phyloP scores from a whole-genome alignment of 2,888 invertebrate species.

The Zootermopsis nevadensis region DNA sequence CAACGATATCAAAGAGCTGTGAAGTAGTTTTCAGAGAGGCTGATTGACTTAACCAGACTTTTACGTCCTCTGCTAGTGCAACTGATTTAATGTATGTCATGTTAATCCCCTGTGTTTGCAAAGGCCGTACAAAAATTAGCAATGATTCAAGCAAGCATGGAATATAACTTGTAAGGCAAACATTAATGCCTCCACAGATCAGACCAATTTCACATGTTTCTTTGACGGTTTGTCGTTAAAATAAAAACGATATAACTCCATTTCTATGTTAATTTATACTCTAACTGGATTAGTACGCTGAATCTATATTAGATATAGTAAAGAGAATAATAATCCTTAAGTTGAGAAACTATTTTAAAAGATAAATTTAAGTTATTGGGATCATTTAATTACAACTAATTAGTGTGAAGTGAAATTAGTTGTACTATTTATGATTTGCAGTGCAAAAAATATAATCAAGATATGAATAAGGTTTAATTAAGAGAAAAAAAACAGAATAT shows the following conservation, averaged over 20 bases:
- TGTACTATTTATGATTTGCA: background rate
- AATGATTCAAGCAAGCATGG: background rate
- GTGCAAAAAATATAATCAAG: too few relatives aligned
- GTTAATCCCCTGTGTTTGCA: background rate
- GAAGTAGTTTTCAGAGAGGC: background rate
- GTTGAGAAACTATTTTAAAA: background rate
- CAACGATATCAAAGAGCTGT: background rate
- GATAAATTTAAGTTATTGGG: background rate
- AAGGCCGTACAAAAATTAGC: background rate
- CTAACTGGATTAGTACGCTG: background rate
- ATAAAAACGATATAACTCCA: background rate
- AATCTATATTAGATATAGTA: background rate
- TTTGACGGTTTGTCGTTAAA: background rate
- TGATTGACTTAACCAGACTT: background rate
- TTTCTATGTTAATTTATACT: background rate
- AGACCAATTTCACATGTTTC: background rate
- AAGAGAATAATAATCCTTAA: background rate
- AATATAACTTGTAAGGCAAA: background rate
- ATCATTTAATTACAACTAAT: background rate
- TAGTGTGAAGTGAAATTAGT: background rate
- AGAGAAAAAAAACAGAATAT: too few relatives aligned
- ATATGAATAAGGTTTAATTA: too few relatives aligned
- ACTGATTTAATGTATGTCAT: background rate
- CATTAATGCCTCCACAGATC: background rate
- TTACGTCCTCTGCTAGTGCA: background rate